A percentile compares a stretch with the other conserved stretches of the same genome.
These are phyloP conservation scores for Falco peregrinus DNA, from an alignment of 2,797 vertebrate genomes.

Conservation along the genomic window DNA sequence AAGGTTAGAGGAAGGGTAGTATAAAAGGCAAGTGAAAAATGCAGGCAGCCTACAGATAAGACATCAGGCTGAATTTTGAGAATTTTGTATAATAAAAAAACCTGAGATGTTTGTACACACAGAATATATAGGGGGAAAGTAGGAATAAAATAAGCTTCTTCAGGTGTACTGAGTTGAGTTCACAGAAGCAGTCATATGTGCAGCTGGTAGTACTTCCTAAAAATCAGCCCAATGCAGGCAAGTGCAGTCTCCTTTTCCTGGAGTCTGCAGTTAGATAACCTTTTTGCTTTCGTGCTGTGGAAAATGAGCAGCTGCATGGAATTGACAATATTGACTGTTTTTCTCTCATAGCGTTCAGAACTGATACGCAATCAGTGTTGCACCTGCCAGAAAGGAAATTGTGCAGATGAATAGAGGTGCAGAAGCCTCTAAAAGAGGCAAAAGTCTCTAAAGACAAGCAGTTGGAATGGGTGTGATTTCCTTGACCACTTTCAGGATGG, in stretches of 20 bases:
- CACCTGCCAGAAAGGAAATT: neutral
- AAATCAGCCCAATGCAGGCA: neutral
- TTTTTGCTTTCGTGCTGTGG: neutral
- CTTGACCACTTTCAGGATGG: neutral
- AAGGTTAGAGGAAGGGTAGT: neutral
- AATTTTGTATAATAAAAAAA: neutral
- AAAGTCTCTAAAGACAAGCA: neutral
- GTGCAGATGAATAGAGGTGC: neutral
- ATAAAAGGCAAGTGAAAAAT: neutral
- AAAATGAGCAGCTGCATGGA: neutral
- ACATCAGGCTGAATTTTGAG: neutral
- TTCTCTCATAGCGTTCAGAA: neutral
- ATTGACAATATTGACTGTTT: neutral
- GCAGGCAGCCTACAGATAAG: neutral
- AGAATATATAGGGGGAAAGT: too few species aligned
- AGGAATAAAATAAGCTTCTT: neutral
- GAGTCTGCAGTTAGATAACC: neutral
- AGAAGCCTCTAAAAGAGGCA: neutral
- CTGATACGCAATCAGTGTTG: rapidly evolving
- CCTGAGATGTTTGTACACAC: neutral
- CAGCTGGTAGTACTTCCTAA: neutral
- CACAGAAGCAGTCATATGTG: neutral
- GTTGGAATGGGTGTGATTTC: neutral
- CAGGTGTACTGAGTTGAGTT: neutral
- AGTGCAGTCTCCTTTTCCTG: neutral